phyloP scores from a whole-genome alignment of 2,113 vertebrate genomes.

The Dolichallabes microphthalmus region DNA sequence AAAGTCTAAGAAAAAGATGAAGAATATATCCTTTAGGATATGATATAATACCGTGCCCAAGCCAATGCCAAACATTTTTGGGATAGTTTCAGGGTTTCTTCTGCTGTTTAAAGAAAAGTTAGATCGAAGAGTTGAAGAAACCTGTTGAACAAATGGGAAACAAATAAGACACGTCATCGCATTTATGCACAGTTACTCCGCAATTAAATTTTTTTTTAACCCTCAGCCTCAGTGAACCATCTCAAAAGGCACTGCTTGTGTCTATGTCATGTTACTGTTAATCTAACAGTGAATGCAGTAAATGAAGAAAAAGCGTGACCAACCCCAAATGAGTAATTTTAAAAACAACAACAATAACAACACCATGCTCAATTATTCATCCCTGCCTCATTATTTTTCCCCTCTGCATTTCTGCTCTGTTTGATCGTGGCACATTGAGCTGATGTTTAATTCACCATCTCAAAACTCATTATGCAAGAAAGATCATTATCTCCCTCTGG shows the following conservation, averaged over 20 bases:
- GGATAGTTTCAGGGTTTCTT: too few species aligned
- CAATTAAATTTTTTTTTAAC: background rate
- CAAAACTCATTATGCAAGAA: conserved; percentile 49
- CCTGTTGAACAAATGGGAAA: too few species aligned
- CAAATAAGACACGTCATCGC: background rate
- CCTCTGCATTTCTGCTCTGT: conserved; percentile 33
- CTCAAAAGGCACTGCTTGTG: background rate
- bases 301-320: conserved; percentile 58
- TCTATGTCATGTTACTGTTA: conserved; percentile 32
- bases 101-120: too few species aligned
- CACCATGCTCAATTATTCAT: conserved; percentile 60
- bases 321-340: conserved; percentile 61
- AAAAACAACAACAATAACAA: conserved; percentile 55
- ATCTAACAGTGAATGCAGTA: conserved; percentile 47
- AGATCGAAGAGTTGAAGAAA: background rate
- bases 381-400: conserved; percentile 50
- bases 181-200: background rate
- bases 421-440: conserved; percentile 43
- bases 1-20: background rate
- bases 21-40: too few species aligned
- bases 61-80: too few species aligned
- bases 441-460: conserved; percentile 57
- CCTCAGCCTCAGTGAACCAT: too few species aligned
- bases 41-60: too few species aligned
- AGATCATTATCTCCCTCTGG: conserved; percentile 45